Conservation (phyloP, 2,113 vertebrate species). For the Scopus umbretta region DNA sequence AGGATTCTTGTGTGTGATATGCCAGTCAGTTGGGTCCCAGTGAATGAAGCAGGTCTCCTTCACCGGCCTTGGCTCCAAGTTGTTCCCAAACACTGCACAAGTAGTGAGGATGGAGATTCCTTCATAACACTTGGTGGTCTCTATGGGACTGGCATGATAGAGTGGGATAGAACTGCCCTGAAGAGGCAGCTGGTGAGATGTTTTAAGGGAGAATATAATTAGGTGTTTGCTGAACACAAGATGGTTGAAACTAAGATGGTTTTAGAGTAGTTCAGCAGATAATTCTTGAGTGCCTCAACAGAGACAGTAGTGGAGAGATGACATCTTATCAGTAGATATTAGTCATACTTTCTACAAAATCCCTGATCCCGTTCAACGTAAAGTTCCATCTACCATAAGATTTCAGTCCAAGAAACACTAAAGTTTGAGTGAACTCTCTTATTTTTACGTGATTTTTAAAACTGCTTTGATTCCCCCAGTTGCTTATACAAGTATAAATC, state of each 20-base stretch:
- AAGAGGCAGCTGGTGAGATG: background rate
- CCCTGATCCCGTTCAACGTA: background rate
- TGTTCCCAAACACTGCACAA: background rate
- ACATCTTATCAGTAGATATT: background rate
- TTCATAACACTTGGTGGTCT: background rate
- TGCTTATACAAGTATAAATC: background rate
- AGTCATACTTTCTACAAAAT: background rate
- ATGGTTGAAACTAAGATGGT: background rate
- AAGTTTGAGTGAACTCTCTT: background rate
- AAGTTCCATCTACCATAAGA: background rate
- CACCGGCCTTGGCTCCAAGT: background rate
- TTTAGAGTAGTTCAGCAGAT: background rate
- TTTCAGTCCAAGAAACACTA: background rate
- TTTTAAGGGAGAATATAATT: background rate
- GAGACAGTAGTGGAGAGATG: background rate
- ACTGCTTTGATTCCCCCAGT: background rate
- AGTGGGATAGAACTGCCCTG: background rate
- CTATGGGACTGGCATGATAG: background rate
- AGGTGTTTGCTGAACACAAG: background rate
- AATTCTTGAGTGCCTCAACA: background rate
- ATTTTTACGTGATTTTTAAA: background rate
- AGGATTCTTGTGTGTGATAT: background rate
- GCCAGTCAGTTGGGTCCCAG: background rate
- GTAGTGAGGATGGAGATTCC: background rate
- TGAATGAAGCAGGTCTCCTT: background rate